Evolutionary conservation across 1,140 invertebrate genomes (phyloP).

Genomic region (Ptiloglossa arizonensis): DNA sequence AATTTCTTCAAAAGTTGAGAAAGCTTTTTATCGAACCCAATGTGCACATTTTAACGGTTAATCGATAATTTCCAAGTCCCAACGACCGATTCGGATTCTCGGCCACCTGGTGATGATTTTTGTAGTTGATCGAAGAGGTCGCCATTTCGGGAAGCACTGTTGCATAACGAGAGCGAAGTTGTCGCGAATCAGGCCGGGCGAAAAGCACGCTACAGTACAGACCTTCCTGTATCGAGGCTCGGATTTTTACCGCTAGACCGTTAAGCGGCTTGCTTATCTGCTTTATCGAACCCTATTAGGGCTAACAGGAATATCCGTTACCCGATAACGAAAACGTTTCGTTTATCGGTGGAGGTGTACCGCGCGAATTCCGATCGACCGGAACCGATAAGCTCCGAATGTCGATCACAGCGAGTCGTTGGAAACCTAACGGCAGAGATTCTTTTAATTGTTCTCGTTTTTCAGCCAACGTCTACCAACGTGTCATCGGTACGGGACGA

Average conservation of each 20-base stretch:
- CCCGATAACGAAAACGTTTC: constrained; percentile 42
- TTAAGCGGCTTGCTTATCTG: constrained; percentile 50
- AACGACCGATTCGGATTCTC: too few relatives aligned
- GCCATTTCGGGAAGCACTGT: background rate
- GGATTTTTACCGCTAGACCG: constrained; percentile 41
- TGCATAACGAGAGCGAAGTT: constrained; percentile 10
- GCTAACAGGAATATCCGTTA: constrained; percentile 51
- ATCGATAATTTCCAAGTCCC: too few relatives aligned
- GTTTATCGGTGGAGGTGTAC: constrained; percentile 36
- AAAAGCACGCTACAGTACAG: background rate
- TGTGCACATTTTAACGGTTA: too few relatives aligned
- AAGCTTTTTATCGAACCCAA: too few relatives aligned
- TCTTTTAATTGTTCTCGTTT: constrained; percentile 11
- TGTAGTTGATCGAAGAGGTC: background rate
- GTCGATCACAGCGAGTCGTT: constrained; percentile 27
- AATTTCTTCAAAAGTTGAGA: too few relatives aligned
- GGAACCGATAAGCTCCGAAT: constrained; percentile 8
- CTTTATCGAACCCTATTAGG: constrained; percentile 49
- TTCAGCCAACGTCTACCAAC: too few relatives aligned
- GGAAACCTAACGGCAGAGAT: background rate
- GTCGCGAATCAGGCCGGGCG: background rate
- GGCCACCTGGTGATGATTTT: background rate
- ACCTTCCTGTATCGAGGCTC: background rate
- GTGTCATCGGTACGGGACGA: background rate
- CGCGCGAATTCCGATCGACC: constrained; percentile 9